Evolutionary conservation across 2,797 vertebrate species (phyloP).

Genomic region (Pelobates cultripes): DNA sequence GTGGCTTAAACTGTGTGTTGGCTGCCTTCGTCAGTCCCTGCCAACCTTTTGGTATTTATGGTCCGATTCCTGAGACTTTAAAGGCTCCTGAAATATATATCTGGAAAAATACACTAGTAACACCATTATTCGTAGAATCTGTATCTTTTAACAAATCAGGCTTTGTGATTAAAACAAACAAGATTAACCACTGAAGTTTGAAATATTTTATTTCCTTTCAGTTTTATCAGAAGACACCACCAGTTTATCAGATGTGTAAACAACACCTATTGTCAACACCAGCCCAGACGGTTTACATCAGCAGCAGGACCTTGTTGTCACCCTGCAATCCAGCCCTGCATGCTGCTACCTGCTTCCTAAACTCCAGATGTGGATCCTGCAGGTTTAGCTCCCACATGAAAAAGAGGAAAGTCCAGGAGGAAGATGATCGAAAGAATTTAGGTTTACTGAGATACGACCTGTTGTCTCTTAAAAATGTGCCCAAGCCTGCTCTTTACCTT

Average conservation of each 20-base stretch:
- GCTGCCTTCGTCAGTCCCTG: no score
- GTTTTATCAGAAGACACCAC: not conserved
- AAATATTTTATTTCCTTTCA: not conserved
- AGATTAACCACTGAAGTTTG: no score
- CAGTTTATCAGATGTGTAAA: not conserved
- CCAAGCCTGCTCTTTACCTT: slow-evolving; percentile 84
- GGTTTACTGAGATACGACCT: slow-evolving; percentile 66
- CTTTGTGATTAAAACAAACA: no score
- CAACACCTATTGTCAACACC: not conserved
- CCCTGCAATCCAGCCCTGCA: slow-evolving; percentile 44
- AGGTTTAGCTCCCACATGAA: slow-evolving; percentile 64
- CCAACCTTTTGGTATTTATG: no score
- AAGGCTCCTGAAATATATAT: no score
- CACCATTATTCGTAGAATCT: no score
- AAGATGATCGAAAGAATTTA: slow-evolving; percentile 58
- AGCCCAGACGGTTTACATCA: not conserved
- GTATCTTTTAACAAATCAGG: no score
- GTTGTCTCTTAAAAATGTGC: slow-evolving; percentile 72
- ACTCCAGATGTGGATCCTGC: slow-evolving; percentile 65
- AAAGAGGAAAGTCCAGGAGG: slow-evolving; percentile 61
- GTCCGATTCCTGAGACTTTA: no score
- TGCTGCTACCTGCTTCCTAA: slow-evolving; percentile 37
- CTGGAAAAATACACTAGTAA: no score
- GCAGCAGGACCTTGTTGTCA: slow-evolving; percentile 8
- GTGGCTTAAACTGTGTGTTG: no score